Evolutionary conservation across 2,888 invertebrate genomes (phyloP).

Genomic region (Machimus rusticus): DNA sequence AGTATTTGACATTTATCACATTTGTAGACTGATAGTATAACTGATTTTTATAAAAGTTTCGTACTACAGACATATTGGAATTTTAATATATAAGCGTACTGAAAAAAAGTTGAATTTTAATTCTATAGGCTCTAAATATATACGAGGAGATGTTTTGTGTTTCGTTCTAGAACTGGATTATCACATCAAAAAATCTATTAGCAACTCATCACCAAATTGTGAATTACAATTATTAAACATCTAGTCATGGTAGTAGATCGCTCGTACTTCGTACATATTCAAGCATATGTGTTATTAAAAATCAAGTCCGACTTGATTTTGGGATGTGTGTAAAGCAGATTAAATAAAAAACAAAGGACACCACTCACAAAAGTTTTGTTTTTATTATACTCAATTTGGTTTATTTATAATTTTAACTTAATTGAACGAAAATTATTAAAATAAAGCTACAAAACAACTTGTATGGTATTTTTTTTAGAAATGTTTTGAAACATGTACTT

Average conservation of each 20-base stretch:
- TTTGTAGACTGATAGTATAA: constrained; percentile 37
- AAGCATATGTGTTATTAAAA: constrained; percentile 9
- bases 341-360: constrained; percentile 15
- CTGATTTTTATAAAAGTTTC: constrained; percentile 35
- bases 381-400: background rate
- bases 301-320: background rate
- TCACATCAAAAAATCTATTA: constrained; percentile 3
- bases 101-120: constrained; percentile 9
- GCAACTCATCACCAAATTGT: background rate
- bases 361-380: background rate
- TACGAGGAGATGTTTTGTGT: background rate
- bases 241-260: background rate
- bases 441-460: background rate
- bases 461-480: background rate
- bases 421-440: background rate
- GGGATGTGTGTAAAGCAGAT: constrained; percentile 8
- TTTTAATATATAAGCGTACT: constrained; percentile 18
- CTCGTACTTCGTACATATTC: background rate
- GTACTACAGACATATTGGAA: constrained; percentile 1
- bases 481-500: background rate
- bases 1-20: constrained; percentile 26
- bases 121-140: background rate
- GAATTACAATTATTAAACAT: background rate
- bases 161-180: constrained; percentile 17
- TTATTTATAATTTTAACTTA: background rate